Base-by-base conservation (phyloP, 2,888 invertebrate genomes). In the Bellardia pandia region DNA sequence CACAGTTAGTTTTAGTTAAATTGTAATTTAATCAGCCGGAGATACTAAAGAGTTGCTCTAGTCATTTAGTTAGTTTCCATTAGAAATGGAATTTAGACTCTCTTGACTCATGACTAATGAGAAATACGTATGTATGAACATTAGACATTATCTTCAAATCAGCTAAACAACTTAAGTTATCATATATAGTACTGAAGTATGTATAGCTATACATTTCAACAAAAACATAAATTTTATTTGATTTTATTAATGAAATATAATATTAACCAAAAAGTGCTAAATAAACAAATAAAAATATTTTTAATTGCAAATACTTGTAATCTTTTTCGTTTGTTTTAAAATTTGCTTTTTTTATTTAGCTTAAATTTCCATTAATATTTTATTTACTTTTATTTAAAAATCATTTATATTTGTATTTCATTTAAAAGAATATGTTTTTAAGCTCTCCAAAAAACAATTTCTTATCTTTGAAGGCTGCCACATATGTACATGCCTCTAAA, bases 391-490 rank as follows among this genome's bases (percentile, higher is more conserved):
- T 37, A 37, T 37, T 23, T 37, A 37, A 30, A 9, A 45, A 45
- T 45, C 45, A 45, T 45, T 45, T 13, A 45, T 45, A 45, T 13
- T 11, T 45, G 11, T 7, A 11, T 45, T 45, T 9, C 0, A 11
- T 51, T 40, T 40, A 62, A 53, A 6, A 42, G 8, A 40, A 51
- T 76, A 51, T 16, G 40, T 48, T 64, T 76, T 64, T 64, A 64
- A 76, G 23, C 2, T 14, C 23, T 8, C 7, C 64, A 66, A 62
- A 23, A 75, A 48, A 37, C 30, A 71, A n/a, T 58, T 68, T 68
- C 68, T 78, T 78, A 78, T 78, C 68, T 56, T 56, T 56, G 23
- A 66, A 42, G 7, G 23, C 45, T n/a, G 62, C 56, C 48, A 23
- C 23, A 23, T 23, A n/a, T n/a, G 16, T 71, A 13, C 48, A 37